phyloP scores from a whole-genome alignment of 2,113 vertebrate genomes.

The Ammodytes marinus region DNA sequence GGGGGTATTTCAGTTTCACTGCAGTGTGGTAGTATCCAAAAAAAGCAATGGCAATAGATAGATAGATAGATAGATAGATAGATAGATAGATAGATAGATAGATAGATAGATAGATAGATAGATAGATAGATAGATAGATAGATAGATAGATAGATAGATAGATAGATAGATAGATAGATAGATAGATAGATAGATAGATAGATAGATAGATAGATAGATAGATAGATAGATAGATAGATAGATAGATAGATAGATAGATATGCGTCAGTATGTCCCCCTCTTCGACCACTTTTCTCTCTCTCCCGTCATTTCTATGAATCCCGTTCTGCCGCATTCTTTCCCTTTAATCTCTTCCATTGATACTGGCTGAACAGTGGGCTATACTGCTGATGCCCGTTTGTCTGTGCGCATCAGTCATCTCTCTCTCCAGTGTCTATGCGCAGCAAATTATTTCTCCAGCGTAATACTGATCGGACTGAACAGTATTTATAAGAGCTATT shows the following conservation, averaged over 20 bases:
- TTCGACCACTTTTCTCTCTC: not conserved
- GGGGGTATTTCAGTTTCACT: conserved; percentile 1
- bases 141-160: too few species aligned
- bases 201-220: too few species aligned
- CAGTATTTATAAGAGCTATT: not conserved
- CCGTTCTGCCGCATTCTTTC: not conserved
- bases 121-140: not conserved
- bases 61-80: not conserved
- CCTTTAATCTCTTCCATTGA: conserved; percentile 5
- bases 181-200: too few species aligned
- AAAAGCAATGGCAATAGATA: not conserved
- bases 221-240: not conserved
- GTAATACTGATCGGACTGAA: not conserved
- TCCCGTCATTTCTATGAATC: too few species aligned
- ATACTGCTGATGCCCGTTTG: not conserved
- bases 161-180: too few species aligned
- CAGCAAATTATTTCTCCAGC: not conserved
- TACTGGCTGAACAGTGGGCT: not conserved
- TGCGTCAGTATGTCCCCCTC: not conserved
- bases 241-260: not conserved
- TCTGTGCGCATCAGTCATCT: conserved; percentile 12
- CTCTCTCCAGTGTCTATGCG: not conserved
- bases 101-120: conserved; percentile 1
- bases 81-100: conserved; percentile 7
- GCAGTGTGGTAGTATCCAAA: not conserved